Conservation (phyloP, 2,113 vertebrate genomes). For the Rhizomys pruinosus region DNA sequence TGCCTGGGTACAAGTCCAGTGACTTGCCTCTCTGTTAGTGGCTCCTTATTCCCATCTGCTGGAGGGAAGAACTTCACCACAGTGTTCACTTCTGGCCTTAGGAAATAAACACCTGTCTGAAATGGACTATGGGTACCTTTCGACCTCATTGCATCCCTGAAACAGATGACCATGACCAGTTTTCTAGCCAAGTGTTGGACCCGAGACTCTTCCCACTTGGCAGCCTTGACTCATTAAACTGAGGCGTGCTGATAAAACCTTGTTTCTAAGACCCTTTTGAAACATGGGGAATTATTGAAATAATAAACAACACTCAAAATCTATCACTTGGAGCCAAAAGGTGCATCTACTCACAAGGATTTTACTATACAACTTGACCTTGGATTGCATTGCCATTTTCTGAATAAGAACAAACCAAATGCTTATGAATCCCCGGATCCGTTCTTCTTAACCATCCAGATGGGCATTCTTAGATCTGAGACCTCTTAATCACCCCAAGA, state of each 20-base stretch:
- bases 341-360: not conserved
- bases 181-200: not conserved
- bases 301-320: constrained; percentile 26
- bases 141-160: accelerated
- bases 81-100: too few species aligned
- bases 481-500: not conserved
- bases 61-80: accelerated
- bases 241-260: not conserved
- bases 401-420: constrained; percentile 44
- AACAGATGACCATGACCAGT: not conserved
- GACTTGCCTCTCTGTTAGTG: accelerated
- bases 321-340: constrained; percentile 22
- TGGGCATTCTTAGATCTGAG: not conserved
- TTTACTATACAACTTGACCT: constrained; percentile 65
- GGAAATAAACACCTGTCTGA: accelerated
- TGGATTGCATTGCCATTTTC: constrained; percentile 54
- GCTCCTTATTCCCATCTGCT: too few species aligned
- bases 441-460: constrained; percentile 43
- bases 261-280: constrained; percentile 21
- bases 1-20: accelerated
- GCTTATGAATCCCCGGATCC: not conserved
- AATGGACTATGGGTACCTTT: not conserved
- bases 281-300: not conserved
- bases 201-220: too few species aligned
- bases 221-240: not conserved